Percentiles rank a stretch among this genome's conserved stretches.
Conservation (phyloP, 2,888 invertebrate genomes). For the Fragum fragum region DNA sequence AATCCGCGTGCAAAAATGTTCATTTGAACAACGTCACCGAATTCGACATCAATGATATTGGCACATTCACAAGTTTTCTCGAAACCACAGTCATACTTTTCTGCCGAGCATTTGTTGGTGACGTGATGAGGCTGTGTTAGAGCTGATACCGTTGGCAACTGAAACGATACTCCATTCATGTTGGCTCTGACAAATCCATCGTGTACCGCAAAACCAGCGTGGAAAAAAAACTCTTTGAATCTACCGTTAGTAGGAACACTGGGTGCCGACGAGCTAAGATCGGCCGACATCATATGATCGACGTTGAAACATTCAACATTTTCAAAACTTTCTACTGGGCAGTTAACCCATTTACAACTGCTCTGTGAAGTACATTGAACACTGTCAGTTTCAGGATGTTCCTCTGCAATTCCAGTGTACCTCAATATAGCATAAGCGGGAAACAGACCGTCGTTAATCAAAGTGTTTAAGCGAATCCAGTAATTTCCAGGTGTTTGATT, state of each 20-base stretch:
- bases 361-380: slow-evolving; percentile 32
- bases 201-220: slow-evolving; percentile 17
- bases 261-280: background rate
- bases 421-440: slow-evolving; percentile 65
- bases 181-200: background rate
- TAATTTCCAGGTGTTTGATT: slow-evolving; percentile 69
- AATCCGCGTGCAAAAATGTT: slow-evolving; percentile 27
- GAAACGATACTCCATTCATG: slow-evolving; percentile 32
- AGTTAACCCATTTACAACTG: slow-evolving; percentile 57
- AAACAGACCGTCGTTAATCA: slow-evolving; percentile 54
- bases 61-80: slow-evolving; percentile 40
- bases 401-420: slow-evolving; percentile 38
- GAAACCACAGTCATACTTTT: slow-evolving; percentile 19
- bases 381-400: slow-evolving; percentile 32
- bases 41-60: slow-evolving; percentile 25
- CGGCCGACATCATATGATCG: slow-evolving; percentile 4
- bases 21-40: slow-evolving; percentile 48
- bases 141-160: slow-evolving; percentile 38
- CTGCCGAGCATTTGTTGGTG: slow-evolving; percentile 19
- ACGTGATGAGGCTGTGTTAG: slow-evolving; percentile 45
- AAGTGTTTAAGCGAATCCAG: slow-evolving; percentile 76
- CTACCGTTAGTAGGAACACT: slow-evolving; percentile 21
- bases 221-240: slow-evolving; percentile 45
- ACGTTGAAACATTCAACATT: slow-evolving; percentile 8
- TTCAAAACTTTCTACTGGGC: slow-evolving; percentile 41